These are phyloP conservation scores for Prionailurus viverrinus DNA, from an alignment of 2,113 vertebrate genomes.

Conservation along the genomic window DNA sequence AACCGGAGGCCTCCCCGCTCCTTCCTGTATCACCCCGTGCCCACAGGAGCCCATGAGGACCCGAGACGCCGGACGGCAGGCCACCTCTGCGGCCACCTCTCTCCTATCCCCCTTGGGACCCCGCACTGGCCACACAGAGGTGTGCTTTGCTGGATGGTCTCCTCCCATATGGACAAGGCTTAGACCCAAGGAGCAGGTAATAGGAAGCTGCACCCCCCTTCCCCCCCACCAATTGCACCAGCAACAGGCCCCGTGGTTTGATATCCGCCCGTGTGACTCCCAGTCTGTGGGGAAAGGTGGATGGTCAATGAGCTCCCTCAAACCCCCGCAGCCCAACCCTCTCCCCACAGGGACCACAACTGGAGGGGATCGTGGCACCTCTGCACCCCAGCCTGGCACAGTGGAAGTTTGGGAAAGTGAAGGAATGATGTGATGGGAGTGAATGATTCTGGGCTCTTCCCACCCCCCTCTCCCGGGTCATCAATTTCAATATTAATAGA, in stretches of 20 bases:
- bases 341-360: neutral
- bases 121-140: neutral
- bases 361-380: too few species aligned
- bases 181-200: neutral
- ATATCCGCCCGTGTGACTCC: neutral
- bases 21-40: neutral
- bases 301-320: neutral
- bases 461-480: neutral
- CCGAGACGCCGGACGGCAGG: neutral
- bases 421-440: too few species aligned
- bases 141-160: neutral
- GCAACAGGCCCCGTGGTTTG: too few species aligned
- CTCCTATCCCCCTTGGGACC: neutral
- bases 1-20: neutral
- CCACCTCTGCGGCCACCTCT: neutral
- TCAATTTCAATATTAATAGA: neutral
- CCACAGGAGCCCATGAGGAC: neutral
- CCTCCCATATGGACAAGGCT: neutral
- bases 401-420: rapidly evolving
- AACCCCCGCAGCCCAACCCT: neutral
- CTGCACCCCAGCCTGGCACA: neutral
- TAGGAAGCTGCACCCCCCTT: neutral
- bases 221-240: too few species aligned
- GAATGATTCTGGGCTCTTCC: neutral
- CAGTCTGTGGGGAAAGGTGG: neutral